Evolutionary conservation across 1,140 invertebrate genomes (phyloP), one percentile per base, ranked within the genome.

Genomic region (Philopotamus ludificatus): DNA sequence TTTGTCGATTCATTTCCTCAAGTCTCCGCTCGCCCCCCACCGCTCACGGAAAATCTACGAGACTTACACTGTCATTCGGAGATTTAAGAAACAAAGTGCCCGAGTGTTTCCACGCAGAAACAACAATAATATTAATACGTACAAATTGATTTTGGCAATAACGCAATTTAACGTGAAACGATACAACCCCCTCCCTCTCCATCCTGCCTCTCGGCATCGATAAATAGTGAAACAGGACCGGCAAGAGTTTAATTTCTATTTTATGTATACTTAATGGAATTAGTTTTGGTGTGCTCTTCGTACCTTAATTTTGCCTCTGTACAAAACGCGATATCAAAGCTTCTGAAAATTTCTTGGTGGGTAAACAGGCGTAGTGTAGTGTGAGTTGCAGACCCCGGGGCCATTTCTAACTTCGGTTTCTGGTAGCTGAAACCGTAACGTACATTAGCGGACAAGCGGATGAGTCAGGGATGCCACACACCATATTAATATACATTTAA

Each of bases 1-100:
- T 39, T 68, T 65, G 51, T 65, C 63, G 42, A 65, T 45, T 66
- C 20, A 20, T 65, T 63, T 65, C 44, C 59, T 66, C 18, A 58
- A 34, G 12, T 12, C 4, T 34, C 4, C 28, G 28, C 12, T 7
- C 28, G 28, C 28, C 28, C 12, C 28, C n/a, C n/a, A n/a, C n/a
- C n/a, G n/a, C n/a, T n/a, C n/a, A n/a, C n/a, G n/a, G n/a, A n/a
- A n/a, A n/a, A n/a, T n/a, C n/a, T n/a, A n/a, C n/a, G n/a, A n/a
- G n/a, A n/a, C n/a, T n/a, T n/a, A n/a, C n/a, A n/a, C n/a, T n/a
- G n/a, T n/a, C n/a, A n/a, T n/a, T n/a, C n/a, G n/a, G n/a, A n/a
- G n/a, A n/a, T n/a, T n/a, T n/a, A n/a, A n/a, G n/a, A n/a, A n/a
- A n/a, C n/a, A n/a, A n/a, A n/a, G n/a, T n/a, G n/a, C n/a, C n/a